Base-by-base conservation (phyloP, 2,113 vertebrate genomes). In the Catharus fuscescens region DNA sequence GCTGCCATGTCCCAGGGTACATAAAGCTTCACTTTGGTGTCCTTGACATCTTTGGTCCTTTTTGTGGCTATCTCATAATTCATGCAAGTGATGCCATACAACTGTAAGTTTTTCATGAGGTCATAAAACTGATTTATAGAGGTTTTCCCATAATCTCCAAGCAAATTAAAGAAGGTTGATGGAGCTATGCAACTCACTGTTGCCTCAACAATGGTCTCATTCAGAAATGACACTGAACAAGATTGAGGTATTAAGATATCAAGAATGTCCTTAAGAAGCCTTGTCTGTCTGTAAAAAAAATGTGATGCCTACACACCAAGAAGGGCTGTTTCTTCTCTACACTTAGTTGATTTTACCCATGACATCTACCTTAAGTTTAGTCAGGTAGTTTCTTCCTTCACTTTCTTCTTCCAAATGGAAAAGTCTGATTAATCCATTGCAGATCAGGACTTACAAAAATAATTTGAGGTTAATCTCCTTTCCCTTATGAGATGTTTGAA, bases 131-230 rank as follows among this genome's bases (percentile, higher is more conserved):
- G 94, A 97, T 97, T 97, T 96, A 95, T 95, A 90, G 95, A 96
- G 93, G 90, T 96, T 95, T 96, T 97, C 93, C 94, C 82, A 92
- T 93, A 94, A 97, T 96, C 92, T 97, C 88, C 88, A 94, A 96
- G 94, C 92, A 94, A 96, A 96, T 96, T 96, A 97, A 96, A 95
- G 94, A 88, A 90, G 94, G 96, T 95, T 96, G 95, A 94, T 96
- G 93, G 93, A 96, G 85, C 85, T 94, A 86, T 94, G 94, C 92
- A 93, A 80, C 87, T 93, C 93, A 95, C 34, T 90, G 90, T 95
- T 97, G 81, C 90, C 87, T 92, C 89, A 91, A 95, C 92, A 93
- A 95, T 95, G 87, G 91, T 92, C 82, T 91, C 90, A 82, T 97
- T 97, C 91, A 97, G 79, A 91, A 96, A 85, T 96, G 94, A 95